Evolutionary conservation across 2,113 vertebrate species (phyloP), one percentile per base, ranked within the genome.

Genomic region (Coryphaenoides rupestris): DNA sequence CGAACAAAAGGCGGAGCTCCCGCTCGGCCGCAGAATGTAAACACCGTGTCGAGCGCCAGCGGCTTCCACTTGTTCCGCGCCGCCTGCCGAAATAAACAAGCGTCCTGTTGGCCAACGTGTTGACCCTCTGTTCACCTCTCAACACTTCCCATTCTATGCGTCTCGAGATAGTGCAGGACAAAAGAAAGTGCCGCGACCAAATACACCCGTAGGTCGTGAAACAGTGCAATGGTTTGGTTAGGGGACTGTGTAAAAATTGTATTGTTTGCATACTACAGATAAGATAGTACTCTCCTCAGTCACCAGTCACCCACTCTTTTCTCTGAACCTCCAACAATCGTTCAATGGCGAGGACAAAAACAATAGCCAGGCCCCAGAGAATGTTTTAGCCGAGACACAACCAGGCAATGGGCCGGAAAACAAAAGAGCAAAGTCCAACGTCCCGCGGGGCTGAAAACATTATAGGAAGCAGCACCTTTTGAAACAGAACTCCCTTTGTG

Each of bases 41-140:
- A 72, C 71, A 68, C 4, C 19, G 61, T 10, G 33, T 19, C 56
- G 33, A 26, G n/a, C 4, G 50, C 68, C 17, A 56, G 78, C 62
- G 77, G 53, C 69, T 72, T 76, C 79, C 73, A 77, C 75, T 1
- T 59, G 46, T 58, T 65, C 60, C 76, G 33, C 19, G 68, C 40
- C 4, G 19, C 9, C 23, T 9, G 19, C 23, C 52, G 28, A 67
- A 55, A 40, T 40, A 40, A 73, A 72, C 54, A 5, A n/a, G 63
- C 50, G 66, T 33, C 58, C 55, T 49, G 19, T 24, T 0, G 60
- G 46, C 21, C 55, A 21, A 28, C 3, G 17, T 50, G 15, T 50
- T n/a, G 47, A 5, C 62, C 3, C 52, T 15, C 13, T 22, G 3
- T 3, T 22, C 21, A 54, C 52, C 7, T 55, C 24, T 47, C 63